Percentiles rank a stretch among this genome's conserved stretches.
These are phyloP conservation scores for Phataginus tetradactyla DNA, from an alignment of 2,797 vertebrate genomes.

Conservation along the genomic window DNA sequence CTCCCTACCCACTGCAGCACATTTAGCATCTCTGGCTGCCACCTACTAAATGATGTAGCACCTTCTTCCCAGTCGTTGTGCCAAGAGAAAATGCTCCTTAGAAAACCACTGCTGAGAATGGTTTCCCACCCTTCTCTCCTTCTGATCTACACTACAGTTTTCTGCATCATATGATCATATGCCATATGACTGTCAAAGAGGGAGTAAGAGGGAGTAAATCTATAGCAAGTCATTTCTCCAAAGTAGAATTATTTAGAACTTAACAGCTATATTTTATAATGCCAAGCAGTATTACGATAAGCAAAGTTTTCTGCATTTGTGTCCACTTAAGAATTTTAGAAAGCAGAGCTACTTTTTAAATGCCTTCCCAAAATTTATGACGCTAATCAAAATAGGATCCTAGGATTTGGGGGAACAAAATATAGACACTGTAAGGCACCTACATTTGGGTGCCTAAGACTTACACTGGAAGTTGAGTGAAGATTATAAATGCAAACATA, in stretches of 20 bases:
- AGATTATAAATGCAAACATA: conserved; percentile 8
- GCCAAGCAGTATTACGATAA: neutral
- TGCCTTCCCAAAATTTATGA: neutral
- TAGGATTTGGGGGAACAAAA: neutral
- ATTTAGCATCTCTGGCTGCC: neutral
- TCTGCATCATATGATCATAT: neutral
- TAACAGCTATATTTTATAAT: conserved; percentile 33
- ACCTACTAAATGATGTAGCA: conserved; percentile 3
- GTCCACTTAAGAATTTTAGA: conserved; percentile 40
- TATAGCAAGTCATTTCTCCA: neutral
- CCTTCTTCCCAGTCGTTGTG: neutral
- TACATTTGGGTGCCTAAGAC: neutral
- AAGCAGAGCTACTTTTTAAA: conserved; percentile 47
- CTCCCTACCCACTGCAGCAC: neutral
- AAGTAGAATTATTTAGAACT: conserved; percentile 31
- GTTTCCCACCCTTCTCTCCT: neutral
- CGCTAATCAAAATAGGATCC: conserved; percentile 20
- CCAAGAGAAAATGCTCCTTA: neutral
- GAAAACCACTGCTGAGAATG: conserved; percentile 5
- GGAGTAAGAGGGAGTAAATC: neutral
- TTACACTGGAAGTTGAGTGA: neutral
- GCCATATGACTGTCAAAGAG: neutral
- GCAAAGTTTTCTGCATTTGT: neutral
- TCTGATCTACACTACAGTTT: neutral
- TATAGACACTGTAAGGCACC: neutral